Evolutionary conservation across 1,140 invertebrate species (phyloP).

Genomic region (Hesperophylax magnus): DNA sequence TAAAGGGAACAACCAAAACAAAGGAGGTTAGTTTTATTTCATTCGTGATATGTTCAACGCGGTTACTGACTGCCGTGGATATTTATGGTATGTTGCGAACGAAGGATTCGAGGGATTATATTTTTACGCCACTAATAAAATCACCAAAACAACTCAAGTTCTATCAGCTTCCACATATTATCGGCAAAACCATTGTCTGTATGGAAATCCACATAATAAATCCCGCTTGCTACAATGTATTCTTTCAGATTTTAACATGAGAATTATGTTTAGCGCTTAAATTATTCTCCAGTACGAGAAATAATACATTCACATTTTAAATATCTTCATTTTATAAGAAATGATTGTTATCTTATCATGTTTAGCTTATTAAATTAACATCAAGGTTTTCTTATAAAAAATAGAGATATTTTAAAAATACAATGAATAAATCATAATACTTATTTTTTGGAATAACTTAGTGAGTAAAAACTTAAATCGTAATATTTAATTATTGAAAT

Average conservation of each 20-base stretch:
- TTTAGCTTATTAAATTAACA: too few relatives aligned
- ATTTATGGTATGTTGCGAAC: constrained; percentile 16
- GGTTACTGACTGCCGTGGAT: constrained; percentile 23
- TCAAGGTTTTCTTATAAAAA: too few relatives aligned
- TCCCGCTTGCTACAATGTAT: neutral
- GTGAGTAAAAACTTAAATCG: too few relatives aligned
- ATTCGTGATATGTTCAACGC: constrained; percentile 21
- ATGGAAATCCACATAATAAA: constrained; percentile 36
- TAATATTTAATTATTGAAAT: too few relatives aligned
- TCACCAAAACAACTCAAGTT: constrained; percentile 38
- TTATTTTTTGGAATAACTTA: too few relatives aligned
- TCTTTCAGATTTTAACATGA: neutral
- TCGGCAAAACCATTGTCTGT: constrained; percentile 20
- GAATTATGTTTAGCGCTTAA: neutral
- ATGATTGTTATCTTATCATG: too few relatives aligned
- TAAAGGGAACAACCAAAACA: neutral
- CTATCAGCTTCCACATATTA: constrained; percentile 28
- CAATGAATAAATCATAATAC: too few relatives aligned
- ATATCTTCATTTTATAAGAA: too few relatives aligned
- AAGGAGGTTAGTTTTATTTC: constrained; percentile 7
- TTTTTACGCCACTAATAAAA: constrained; percentile 30
- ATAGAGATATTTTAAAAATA: too few relatives aligned
- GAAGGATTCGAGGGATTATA: neutral
- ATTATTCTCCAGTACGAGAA: neutral
- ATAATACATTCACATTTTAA: too few relatives aligned